phyloP scores from a whole-genome alignment of 2,888 invertebrate species.

The Petrophora chlorosata region DNA sequence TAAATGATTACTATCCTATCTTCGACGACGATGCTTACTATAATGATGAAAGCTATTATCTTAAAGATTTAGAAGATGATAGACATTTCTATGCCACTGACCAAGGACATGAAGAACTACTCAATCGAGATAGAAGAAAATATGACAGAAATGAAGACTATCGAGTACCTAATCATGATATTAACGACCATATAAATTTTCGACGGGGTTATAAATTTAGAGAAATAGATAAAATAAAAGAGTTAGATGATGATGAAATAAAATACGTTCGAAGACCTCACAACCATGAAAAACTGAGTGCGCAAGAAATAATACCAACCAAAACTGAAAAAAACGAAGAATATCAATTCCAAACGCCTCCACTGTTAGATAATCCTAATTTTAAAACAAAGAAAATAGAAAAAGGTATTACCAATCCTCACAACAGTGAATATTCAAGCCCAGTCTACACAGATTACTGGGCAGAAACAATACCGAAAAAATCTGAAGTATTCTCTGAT shows the following conservation, averaged over 20 bases:
- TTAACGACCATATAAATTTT: slow-evolving; percentile 17
- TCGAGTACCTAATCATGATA: slow-evolving; percentile 10
- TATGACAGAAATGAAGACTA: slow-evolving; percentile 21
- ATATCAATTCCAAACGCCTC: slow-evolving; percentile 51
- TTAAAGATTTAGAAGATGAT: slow-evolving; percentile 48
- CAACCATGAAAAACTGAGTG: slow-evolving; percentile 9
- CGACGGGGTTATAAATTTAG: slow-evolving; percentile 5
- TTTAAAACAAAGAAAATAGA: slow-evolving; percentile 61
- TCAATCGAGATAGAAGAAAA: slow-evolving; percentile 26
- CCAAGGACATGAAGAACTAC: slow-evolving; percentile 33
- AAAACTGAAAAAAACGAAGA: slow-evolving; percentile 31
- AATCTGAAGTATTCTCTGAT: slow-evolving; percentile 37
- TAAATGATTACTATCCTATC: slow-evolving; percentile 68
- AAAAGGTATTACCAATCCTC: slow-evolving; percentile 15
- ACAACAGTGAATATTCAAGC: background rate
- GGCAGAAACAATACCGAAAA: slow-evolving; percentile 20
- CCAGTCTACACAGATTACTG: background rate
- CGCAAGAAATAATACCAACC: slow-evolving; percentile 4
- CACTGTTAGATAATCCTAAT: slow-evolving; percentile 56
- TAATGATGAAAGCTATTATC: slow-evolving; percentile 48
- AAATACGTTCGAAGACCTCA: background rate
- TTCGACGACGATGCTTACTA: slow-evolving; percentile 57
- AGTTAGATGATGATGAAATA: slow-evolving; percentile 5
- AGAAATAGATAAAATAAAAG: slow-evolving; percentile 15
- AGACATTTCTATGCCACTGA: slow-evolving; percentile 57